Conservation (phyloP, 2,888 invertebrate genomes). For the Ophion costatus region DNA sequence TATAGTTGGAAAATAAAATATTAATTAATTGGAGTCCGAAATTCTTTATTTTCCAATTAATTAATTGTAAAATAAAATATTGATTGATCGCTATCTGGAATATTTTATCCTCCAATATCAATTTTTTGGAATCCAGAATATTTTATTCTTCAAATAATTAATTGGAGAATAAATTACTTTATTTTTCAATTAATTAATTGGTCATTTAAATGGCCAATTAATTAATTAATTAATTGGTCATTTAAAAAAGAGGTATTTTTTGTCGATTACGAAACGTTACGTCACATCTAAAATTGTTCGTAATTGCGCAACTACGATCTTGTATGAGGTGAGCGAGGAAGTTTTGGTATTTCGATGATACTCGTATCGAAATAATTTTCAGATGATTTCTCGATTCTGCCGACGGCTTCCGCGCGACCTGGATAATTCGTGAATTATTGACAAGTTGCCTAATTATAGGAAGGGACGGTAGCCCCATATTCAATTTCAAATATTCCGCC, state of each 20-base stretch:
- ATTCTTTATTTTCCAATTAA: neutral
- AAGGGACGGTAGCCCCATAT: neutral
- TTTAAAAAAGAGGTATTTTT: neutral
- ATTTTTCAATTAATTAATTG: no score
- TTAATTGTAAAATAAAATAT: neutral
- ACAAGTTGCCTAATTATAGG: neutral
- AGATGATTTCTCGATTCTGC: neutral
- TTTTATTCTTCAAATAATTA: no score
- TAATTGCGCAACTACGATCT: neutral
- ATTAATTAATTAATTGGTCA: no score
- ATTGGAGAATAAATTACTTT: no score
- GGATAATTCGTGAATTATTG: neutral
- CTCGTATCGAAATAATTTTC: neutral
- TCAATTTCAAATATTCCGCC: neutral
- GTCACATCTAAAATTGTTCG: neutral
- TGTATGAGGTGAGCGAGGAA: neutral
- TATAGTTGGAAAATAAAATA: no score
- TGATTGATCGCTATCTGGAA: neutral
- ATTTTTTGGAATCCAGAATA: no score
- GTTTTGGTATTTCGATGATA: neutral
- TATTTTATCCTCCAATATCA: neutral
- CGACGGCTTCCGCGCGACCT: neutral
- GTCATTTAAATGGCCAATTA: no score
- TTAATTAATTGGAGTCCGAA: no score
- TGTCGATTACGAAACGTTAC: neutral